These are phyloP conservation scores for Cephonodes hylas DNA, from an alignment of 2,888 invertebrate genomes.

Conservation along the genomic window DNA sequence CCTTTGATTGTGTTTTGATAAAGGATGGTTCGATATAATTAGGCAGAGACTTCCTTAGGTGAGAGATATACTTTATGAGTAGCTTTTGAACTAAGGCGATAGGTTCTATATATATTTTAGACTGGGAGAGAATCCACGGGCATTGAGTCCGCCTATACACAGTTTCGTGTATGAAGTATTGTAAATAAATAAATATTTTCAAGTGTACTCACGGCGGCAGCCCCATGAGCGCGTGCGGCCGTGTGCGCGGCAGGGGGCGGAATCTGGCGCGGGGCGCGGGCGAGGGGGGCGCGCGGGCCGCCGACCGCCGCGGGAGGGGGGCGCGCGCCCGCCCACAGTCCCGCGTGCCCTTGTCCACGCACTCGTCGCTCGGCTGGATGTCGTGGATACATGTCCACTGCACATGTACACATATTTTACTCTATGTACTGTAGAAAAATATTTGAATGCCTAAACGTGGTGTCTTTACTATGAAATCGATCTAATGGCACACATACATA, in stretches of 20 bases:
- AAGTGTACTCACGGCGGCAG: background rate
- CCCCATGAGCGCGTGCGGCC: constrained; percentile 15
- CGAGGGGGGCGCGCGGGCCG: constrained; percentile 27
- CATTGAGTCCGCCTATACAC: too few relatives aligned
- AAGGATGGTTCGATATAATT: too few relatives aligned
- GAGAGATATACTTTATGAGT: too few relatives aligned
- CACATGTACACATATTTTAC: background rate
- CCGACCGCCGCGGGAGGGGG: constrained; percentile 27
- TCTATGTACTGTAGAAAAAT: background rate
- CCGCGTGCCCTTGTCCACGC: constrained; percentile 45
- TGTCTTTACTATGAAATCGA: background rate
- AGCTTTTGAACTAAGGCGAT: too few relatives aligned
- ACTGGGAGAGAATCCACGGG: too few relatives aligned
- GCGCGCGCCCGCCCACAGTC: constrained; percentile 36
- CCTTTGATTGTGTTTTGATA: too few relatives aligned
- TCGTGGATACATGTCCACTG: constrained; percentile 97
- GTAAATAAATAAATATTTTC: background rate
- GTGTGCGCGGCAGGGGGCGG: constrained; percentile 34
- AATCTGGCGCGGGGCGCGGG: constrained; percentile 25
- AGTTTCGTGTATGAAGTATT: too few relatives aligned
- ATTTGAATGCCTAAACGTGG: background rate
- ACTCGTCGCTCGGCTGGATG: constrained; percentile 85
- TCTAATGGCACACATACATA: too few relatives aligned
- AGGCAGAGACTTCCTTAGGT: too few relatives aligned
- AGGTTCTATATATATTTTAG: too few relatives aligned